Evolutionary conservation across 37 sponge, comb jelly and placozoan species (phyloP), one percentile per base, ranked within the genome.

Genomic region (Halichondria panicea): DNA sequence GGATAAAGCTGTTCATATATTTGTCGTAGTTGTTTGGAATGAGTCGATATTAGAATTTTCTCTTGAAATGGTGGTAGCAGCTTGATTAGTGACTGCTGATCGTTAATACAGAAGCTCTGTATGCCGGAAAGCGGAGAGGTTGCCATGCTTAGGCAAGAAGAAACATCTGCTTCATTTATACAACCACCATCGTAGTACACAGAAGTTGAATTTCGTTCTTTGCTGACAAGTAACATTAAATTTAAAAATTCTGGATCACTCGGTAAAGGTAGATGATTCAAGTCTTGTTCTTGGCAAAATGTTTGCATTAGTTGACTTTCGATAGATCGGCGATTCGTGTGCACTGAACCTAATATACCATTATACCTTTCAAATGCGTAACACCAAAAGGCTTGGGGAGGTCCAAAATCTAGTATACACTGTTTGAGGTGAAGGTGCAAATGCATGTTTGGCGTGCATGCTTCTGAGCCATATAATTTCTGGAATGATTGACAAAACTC

Each of bases 321-420:
- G 15, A 88, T 44, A 4, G 69, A 8, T 43, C 63, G 55, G 18
- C 71, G 61, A 55, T 88, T 88, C 0, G 78, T 88, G 1, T 63
- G 71, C 21, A 53, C 39, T 3, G 83, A 28, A 40, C 88, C 88
- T 6, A 88, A 57, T 22, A 71, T 48, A 19, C 88, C 88, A 88
- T 88, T 88, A 24, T 39, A 75, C 3, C 83, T 24, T 42, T 88
- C 88, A 54, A 82, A 88, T 5, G 78, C 38, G 64, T 66, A 81
- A 35, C 74, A 78, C 89, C 89, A 88, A 48, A 82, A 82, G 6
- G 79, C 58, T 83, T 88, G 80, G 1, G 58, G 15, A n/a, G 81
- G 88, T 2, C 84, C 89, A 88, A 69, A 88, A 57, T 88, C 83
- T 0, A 73, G 53, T 27, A 88, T 27, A 43, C 59, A 53, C 19